phyloP scores from a whole-genome alignment of 64 coral and sea anemone genomes.

The Stichodactyla helianthus region DNA sequence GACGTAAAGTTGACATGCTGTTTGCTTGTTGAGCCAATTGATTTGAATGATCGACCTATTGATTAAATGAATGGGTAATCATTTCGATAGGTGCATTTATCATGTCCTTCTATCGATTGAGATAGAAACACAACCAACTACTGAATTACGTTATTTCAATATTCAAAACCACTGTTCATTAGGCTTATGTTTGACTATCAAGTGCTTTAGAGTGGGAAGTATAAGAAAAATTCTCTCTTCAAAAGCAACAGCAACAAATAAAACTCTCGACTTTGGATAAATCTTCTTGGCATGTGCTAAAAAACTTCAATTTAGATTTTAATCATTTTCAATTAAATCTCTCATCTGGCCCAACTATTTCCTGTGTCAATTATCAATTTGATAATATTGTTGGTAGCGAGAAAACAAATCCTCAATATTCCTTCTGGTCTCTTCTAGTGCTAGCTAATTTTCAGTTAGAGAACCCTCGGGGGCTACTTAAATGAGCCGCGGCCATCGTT shows the following conservation, averaged over 20 bases:
- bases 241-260: neutral
- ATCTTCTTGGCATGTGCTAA: neutral
- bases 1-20: neutral
- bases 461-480: too few species aligned
- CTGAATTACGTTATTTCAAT: too few species aligned
- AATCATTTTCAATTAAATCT: neutral
- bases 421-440: too few species aligned
- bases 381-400: neutral
- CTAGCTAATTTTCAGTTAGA: too few species aligned
- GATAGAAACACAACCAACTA: too few species aligned
- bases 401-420: neutral
- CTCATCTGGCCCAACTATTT: neutral
- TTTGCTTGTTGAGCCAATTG: slow-evolving; percentile 1
- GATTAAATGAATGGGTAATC: slow-evolving; percentile 1
- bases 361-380: slow-evolving; percentile 5
- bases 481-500: too few species aligned
- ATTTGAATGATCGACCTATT: neutral
- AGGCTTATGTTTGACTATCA: neutral
- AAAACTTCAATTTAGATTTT: neutral
- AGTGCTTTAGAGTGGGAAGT: neutral
- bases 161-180: too few species aligned
- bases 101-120: too few species aligned
- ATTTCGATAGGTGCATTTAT: neutral
- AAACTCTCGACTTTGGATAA: neutral
- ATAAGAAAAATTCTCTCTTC: neutral